Evolutionary conservation across 1,140 invertebrate species (phyloP), one percentile per base, ranked within the genome.

Genomic region (Hylaeus volcanicus): DNA sequence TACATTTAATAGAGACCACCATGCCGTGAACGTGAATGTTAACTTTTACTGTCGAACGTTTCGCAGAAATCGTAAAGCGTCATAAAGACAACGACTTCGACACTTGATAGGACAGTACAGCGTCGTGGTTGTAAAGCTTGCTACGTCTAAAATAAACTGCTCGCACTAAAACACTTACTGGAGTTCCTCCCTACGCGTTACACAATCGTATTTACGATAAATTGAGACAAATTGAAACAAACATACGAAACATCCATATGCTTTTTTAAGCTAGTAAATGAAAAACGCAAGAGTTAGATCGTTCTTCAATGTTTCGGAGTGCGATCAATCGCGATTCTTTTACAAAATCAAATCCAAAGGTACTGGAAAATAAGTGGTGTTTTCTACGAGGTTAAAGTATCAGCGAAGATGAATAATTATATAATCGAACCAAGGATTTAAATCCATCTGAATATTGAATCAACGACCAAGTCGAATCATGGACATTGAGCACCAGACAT

Each of bases 81-180:
- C 72, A 72, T 83, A 85, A 83, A 85, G 68, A 76, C 63, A 60
- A 69, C 14, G 66, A 80, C 55, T 83, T 80, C 65, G 74, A 41
- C 61, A 72, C 6, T 51, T 51, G 51, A 51, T 51, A 8, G 51
- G 8, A 51, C 9, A 9, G 51, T 51, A 51, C 9, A 9, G 43
- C 53, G 79, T 66, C 72, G 71, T 14, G 8, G 37, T n/a, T 37
- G 41, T 80, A 71, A 80, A 79, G 58, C 39, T 61, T 26, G 53
- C 37, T 45, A 15, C 37, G 60, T n/a, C 48, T 72, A 60, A 12
- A 26, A 74, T 56, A 56, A 60, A 81, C 53, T 60, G 48, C 65
- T 74, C 61, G 51, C 56, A 58, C 61, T 43, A 4, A 4, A n/a
- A 39, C 26, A 5, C 9, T 51, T 51, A 51, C 51, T 37, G 6